Evolutionary conservation across 2,113 vertebrate species (phyloP).

Genomic region (Alexandromys fortis): DNA sequence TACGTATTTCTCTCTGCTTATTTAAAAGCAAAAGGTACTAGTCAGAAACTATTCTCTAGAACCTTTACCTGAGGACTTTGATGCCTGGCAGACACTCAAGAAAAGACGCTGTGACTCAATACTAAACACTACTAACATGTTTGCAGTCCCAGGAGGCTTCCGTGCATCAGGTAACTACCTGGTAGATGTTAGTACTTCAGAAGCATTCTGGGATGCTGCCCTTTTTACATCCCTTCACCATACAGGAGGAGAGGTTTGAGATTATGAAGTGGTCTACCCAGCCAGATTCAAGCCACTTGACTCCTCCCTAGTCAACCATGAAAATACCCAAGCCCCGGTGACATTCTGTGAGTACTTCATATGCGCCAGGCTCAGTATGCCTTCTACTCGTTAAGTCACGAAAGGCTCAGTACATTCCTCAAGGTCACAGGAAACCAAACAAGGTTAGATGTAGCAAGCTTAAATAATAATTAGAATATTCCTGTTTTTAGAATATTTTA

Average conservation of each 20-base stretch:
- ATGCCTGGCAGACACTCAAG: background rate
- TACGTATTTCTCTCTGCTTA: background rate
- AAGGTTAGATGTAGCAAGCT: background rate
- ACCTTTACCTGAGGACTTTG: background rate
- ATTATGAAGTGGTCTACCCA: background rate
- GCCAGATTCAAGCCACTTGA: background rate
- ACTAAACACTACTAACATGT: background rate
- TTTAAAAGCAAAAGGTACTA: background rate
- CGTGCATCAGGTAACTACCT: background rate
- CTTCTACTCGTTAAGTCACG: background rate
- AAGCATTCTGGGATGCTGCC: background rate
- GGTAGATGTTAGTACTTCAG: background rate
- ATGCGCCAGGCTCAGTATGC: background rate
- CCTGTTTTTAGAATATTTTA: constrained; percentile 53
- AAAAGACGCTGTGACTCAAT: background rate
- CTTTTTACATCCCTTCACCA: background rate
- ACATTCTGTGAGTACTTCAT: background rate
- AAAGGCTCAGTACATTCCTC: background rate
- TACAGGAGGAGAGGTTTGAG: background rate
- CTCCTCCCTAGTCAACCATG: background rate
- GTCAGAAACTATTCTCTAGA: background rate
- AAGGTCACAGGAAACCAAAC: background rate
- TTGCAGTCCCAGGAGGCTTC: background rate
- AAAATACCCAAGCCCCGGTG: background rate
- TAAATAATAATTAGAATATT: constrained; percentile 11